Base-by-base conservation (phyloP, 2,113 vertebrate genomes). In the Paradoxurus hermaphroditus region DNA sequence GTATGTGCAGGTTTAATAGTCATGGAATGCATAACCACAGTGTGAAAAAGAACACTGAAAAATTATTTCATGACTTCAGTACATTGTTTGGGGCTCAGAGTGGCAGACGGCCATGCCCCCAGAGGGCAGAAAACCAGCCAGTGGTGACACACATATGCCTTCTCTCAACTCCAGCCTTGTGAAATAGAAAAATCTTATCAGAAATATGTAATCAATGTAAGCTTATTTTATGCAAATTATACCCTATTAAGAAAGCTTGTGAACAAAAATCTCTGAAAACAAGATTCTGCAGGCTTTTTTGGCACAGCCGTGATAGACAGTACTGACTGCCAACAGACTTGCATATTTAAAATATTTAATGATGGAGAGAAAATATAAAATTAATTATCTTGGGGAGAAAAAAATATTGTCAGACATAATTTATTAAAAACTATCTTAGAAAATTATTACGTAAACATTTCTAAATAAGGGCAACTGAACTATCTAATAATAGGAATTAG, bases 151-250 rank as follows among this genome's bases (percentile, higher is more conserved):
- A 97, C 96, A 14, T 12, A 56, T 34, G 51, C 39, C 84, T 97
- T 87, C 93, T 75, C 86, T 56, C 65, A 59, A 70, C 31, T 46
- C 84, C 34, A 56, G 39, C 72, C 83, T 88, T 94, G 85, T 83
- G 97, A 98, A 98, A 98, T 96, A 98, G 90, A 36, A 44, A 44
- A 98, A 97, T 97, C 98, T 98, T 98, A 98, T 98, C 95, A 98
- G 98, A 98, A 99, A 98, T 98, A 98, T 97, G 98, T 98, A 98
- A 99, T 98, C 98, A 98, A 97, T 98, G 97, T 98, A 97, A 99
- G 98, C 96, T 98, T 97, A 98, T 98, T 98, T 98, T 97, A 98
- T 98, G 98, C 98, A 98, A 98, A 98, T 98, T 98, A 95, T 87
- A 98, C 95, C 86, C 97, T 98, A 98, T 98, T 98, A 98, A 98